Evolutionary conservation across 2,113 vertebrate genomes (phyloP), one percentile per base, ranked within the genome.

Genomic region (Hirundichthys speculiger): DNA sequence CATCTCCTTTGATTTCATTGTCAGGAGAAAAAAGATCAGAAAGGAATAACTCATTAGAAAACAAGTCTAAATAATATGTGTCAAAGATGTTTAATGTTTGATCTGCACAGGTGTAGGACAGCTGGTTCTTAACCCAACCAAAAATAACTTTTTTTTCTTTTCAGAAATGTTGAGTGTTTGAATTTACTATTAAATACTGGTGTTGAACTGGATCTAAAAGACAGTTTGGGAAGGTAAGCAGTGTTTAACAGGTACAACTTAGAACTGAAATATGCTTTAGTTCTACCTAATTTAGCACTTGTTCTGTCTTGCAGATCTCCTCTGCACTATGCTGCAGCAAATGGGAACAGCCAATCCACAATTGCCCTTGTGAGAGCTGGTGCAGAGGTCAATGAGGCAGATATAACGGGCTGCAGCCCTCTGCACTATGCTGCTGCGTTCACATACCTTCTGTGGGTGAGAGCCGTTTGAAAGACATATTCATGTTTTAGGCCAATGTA

Each of bases 391-490:
- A 96, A 96, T 0, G 95, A 95, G 82, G 83, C 91, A 0, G 97
- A 99, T 77, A 90, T 93, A 57, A 96, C 92, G 79, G 96, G 96
- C 87, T 98, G 96, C 78, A 95, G 94, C 70, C 92, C 96, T 21
- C 86, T 99, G 79, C 97, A 99, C 91, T 99, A 96, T 2, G 93
- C 94, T 47, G 97, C 97, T 16, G 96, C 96, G n/a, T 21, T 96
- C 95, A 0, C 94, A 96, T 89, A 95, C 94, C 14, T 96, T 97
- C 90, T 90, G 93, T 81, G 93, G 94, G 96, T 98, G 80, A 88
- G 89, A 21, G 5, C 4, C 6, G 46, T 52, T 42, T n/a, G n/a
- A 14, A 13, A 30, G 25, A 6, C 9, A 14, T 62, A 56, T 57
- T 10, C 5, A 22, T n/a, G 2, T 56, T 47, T 45, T 13, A 24